Base-by-base conservation (phyloP, 2,113 vertebrate species). In the Stegostoma tigrinum region DNA sequence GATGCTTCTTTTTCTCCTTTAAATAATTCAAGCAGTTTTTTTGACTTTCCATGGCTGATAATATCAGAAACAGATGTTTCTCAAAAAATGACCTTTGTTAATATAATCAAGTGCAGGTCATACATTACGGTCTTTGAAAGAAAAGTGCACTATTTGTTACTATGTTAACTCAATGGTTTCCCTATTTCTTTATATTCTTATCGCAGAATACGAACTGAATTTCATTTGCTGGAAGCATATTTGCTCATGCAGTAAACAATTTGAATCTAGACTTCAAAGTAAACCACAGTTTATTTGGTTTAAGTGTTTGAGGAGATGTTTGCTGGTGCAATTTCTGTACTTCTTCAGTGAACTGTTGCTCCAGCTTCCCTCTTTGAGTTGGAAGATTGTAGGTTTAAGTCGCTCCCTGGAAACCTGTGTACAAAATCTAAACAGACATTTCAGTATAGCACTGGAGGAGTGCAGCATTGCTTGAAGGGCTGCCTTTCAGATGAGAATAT, bases 41-140 rank as follows among this genome's bases (percentile, higher is more conserved):
- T 34, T 23, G 10, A 17, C 89, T 19, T 66, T 93, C 42, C 64
- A 8, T 67, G 67, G 21, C 34, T 67, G 55, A 1, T 38, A 93
- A 45, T 66, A 64, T 93, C 89, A 21, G 61, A 93, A 93, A 66
- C 89, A 93, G 89, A 93, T 67, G 89, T 93, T 83, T 67, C 61
- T 66, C n/a, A 66, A 66, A 38, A 34, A 93, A 34, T 34, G n/a
- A 17, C 34, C 89, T 93, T 66, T 93, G 64, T 93, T 67, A n/a
- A 93, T 93, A 45, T 42, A 83, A 45, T 45, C 80, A 38, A 17
- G 89, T 66, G 61, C 61, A 93, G 61, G 34, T 38, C 52, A 30
- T 61, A 38, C 17, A 21, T 45, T 83, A 83, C 34, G 15, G 52
- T 34, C 27, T 90, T 90, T n/a, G 52, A 90, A 93, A 93, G 61